Base-by-base conservation (phyloP, 2,797 vertebrate species). In the Phalloptychus januarius region DNA sequence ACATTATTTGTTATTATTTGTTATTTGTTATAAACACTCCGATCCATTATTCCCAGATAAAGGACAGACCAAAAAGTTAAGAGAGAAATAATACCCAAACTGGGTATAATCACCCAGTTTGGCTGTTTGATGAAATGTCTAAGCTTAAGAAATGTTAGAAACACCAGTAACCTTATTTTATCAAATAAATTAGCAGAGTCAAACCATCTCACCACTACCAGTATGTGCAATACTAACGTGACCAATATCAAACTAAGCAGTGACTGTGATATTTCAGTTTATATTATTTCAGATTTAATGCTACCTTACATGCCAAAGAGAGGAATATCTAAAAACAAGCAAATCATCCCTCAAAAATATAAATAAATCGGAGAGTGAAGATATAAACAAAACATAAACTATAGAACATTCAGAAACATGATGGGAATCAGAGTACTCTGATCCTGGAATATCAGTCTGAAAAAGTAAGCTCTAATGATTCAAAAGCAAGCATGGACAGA, bases 361-460 rank as follows among this genome's bases (percentile, higher is more conserved):
- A 36, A 36, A 36, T 8, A 56, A 28, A 61, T 61, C 13, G 16
- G 13, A 25, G 1, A 31, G 44, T 28, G 2, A 45, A 15, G 15
- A 71, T 16, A 28, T 6, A 13, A 38, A 45, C 40, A 44, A 15
- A 70, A 44, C 20, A 36, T 36, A 54, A n/a, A 54, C 52, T 54
- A 23, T 10, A 54, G 52, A 54, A n/a, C 52, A 56, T 56, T 56
- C 25, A n/a, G 52, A n/a, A 56, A 56, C 52, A n/a, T 54, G 25
- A n/a, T 56, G 54, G 28, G 11, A n/a, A 56, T 56, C 54, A n/a
- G 54, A n/a, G 23, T 52, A 25, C 18, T 7, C 52, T 3, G 11
- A n/a, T n/a, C 54, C 38, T 42, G 38, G 76, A 63, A 72, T 72
- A 78, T 70, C 54, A 13, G n/a, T 56, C 54, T 28, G n/a, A 56